A percentile compares a stretch with the other conserved stretches of the same genome.
These are phyloP conservation scores for Rhinolophus sinicus DNA, from an alignment of 2,113 vertebrate genomes.

Conservation along the genomic window DNA sequence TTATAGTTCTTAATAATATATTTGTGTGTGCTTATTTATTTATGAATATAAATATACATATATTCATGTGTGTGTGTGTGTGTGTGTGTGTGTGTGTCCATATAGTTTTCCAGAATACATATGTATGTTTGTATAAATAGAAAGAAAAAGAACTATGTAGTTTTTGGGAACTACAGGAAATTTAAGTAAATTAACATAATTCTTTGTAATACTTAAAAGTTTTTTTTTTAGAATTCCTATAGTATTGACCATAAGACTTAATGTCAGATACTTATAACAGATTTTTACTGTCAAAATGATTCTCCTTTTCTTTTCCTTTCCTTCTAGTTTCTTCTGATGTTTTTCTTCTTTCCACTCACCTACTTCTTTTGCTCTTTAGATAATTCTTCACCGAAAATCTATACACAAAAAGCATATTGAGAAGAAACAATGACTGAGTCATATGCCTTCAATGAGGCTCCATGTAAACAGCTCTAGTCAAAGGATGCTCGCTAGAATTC, in stretches of 20 bases:
- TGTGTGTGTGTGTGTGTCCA: background rate
- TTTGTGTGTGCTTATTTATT: background rate
- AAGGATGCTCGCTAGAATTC: background rate
- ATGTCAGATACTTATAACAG: background rate
- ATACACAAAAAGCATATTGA: background rate
- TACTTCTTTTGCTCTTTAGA: background rate
- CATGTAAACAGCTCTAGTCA: background rate
- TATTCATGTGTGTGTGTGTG: background rate
- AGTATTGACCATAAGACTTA: background rate
- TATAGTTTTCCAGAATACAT: background rate
- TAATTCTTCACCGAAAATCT: background rate
- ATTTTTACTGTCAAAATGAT: background rate
- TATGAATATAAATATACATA: background rate
- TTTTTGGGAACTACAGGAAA: background rate
- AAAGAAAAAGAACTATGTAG: background rate
- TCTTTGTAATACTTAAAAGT: background rate
- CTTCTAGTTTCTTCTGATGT: background rate
- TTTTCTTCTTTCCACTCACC: background rate
- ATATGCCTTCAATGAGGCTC: background rate
- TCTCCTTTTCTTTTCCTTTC: background rate
- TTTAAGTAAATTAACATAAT: background rate
- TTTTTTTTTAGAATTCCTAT: background rate
- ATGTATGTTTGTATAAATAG: background rate
- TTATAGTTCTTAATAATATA: background rate
- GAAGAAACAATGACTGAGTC: background rate